phyloP scores from a whole-genome alignment of 2,888 invertebrate genomes.

The Cataglyphis rosenhaueri region DNA sequence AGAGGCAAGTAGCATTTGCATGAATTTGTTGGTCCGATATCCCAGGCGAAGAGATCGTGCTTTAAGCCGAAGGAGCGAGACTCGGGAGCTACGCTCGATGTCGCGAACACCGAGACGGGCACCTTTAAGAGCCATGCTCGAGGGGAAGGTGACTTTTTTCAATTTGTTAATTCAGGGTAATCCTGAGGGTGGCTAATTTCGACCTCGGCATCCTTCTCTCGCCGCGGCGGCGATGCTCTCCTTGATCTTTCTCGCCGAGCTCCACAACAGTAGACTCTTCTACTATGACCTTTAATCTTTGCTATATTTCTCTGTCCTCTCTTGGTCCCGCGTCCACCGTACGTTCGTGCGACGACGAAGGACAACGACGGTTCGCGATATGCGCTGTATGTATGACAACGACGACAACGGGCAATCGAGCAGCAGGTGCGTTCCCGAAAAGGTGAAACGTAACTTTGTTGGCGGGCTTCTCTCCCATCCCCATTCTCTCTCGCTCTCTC shows the following conservation, averaged over 20 bases:
- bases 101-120: conserved; percentile 57
- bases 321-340: background rate
- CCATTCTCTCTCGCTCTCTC: conserved; percentile 43
- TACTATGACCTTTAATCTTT: conserved; percentile 78
- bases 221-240: conserved; percentile 47
- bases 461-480: conserved; percentile 31
- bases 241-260: conserved; percentile 57
- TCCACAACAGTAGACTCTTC: conserved; percentile 36
- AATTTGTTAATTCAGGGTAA: conserved; percentile 84
- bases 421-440: conserved; percentile 50
- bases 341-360: conserved; percentile 15
- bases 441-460: conserved; percentile 53
- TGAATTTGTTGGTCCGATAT: conserved; percentile 81
- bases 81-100: conserved; percentile 43
- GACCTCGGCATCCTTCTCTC: conserved; percentile 67
- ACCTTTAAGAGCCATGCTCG: conserved; percentile 74
- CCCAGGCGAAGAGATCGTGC: conserved; percentile 74
- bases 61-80: conserved; percentile 72
- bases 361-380: conserved; percentile 23
- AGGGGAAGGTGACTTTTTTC: conserved; percentile 80
- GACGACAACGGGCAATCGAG: conserved; percentile 35
- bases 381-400: conserved; percentile 1
- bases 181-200: conserved; percentile 83
- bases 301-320: conserved; percentile 68
- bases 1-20: conserved; percentile 80